Percentiles rank a stretch among this genome's conserved stretches.
phyloP scores from a whole-genome alignment of 2,797 vertebrate species.

The Leuciscus waleckii region DNA sequence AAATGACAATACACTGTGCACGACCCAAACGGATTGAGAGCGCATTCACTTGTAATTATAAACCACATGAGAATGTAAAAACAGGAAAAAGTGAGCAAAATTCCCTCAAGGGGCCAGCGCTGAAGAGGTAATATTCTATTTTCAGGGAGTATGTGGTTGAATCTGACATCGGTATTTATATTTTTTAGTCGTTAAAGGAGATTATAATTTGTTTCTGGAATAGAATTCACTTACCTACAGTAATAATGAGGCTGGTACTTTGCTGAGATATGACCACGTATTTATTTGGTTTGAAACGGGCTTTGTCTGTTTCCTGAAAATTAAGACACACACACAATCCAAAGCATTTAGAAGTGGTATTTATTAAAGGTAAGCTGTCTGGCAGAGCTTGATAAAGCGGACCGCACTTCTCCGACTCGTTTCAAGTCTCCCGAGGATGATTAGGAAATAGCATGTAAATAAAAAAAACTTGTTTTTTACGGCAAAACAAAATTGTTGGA shows the following conservation, averaged over 20 bases:
- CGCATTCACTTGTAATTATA: constrained; percentile 70
- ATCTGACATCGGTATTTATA: constrained; percentile 54
- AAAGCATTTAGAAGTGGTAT: constrained; percentile 34
- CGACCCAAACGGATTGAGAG: constrained; percentile 66
- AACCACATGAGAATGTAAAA: constrained; percentile 67
- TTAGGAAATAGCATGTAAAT: constrained; percentile 50
- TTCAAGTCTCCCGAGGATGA: constrained; percentile 32
- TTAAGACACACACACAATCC: constrained; percentile 47
- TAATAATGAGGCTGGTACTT: constrained; percentile 49
- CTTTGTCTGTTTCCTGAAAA: constrained; percentile 56
- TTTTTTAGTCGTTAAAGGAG: constrained; percentile 58
- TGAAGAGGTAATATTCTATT: constrained; percentile 58
- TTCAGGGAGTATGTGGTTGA: constrained; percentile 59
- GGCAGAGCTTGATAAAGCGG: constrained; percentile 62
- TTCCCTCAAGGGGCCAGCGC: constrained; percentile 47
- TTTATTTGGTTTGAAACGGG: constrained; percentile 51
- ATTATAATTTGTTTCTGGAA: constrained; percentile 55
- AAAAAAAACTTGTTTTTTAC: not conserved
- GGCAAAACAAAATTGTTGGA: constrained; percentile 30
- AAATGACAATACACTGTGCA: constrained; percentile 71
- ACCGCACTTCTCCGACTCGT: constrained; percentile 30
- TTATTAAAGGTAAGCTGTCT: constrained; percentile 54
- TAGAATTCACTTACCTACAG: constrained; percentile 50
- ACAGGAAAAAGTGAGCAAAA: constrained; percentile 55
- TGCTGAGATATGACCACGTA: constrained; percentile 47